Base-by-base conservation (phyloP, 2,113 vertebrate genomes). In the Otus sunia region DNA sequence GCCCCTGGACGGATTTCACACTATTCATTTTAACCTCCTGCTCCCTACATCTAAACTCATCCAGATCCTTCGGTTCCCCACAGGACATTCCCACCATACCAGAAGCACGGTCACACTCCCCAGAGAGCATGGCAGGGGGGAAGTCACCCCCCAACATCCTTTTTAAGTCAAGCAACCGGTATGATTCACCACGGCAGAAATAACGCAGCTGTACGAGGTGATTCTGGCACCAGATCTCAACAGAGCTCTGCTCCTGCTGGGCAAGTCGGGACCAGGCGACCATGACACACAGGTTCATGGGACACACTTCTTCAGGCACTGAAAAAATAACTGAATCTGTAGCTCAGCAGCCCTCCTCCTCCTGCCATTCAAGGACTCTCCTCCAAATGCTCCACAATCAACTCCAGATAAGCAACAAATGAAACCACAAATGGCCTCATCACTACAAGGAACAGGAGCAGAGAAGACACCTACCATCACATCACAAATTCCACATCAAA, bases 1-100 rank as follows among this genome's bases (percentile, higher is more conserved):
- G 69, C 1, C 74, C 9, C 29, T 39, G 79, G 37, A 50, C 4
- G 5, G 43, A 90, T 85, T 34, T 85, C 64, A 81, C 75, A 52
- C 47, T 21, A 7, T 3, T 88, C 83, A 73, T 36, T 59, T 63
- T 64, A 87, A 8, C 69, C 27, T 92, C 23, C 47, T 73, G 62
- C 64, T 62, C 45, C 73, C 78, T 73, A 59, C 8, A 32, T 25
- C 41, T 80, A 87, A 71, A 86, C 0, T 2, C 32, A 63, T 11
- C 2, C 63, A 26, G 62, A 43, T 69, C 73, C 81, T 37, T 75
- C 0, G 0, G 69, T 60, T 96, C 76, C 88, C 64, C 94, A 84
- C 85, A 94, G 86, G 87, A 96, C 94, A 97, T 97, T 97, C 92
- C 86, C 93, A 60, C 66, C 93, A 96, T 94, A 76, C 91, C 90